phyloP scores from a whole-genome alignment of 30 jellyfish, hydroid and myxozoan genomes.

The Nemopilema nomurai region DNA sequence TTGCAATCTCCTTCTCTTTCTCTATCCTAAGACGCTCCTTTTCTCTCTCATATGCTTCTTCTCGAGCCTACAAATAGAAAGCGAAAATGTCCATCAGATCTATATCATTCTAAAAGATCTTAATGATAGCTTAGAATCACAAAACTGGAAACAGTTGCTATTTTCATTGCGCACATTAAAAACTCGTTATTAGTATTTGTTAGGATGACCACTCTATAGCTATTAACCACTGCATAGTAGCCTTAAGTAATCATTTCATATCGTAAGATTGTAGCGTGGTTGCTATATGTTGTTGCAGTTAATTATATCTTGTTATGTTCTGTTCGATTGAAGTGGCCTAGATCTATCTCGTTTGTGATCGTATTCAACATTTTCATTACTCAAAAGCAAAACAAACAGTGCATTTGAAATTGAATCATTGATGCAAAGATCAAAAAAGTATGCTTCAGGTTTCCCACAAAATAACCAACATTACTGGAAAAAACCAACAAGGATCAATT shows the following conservation, averaged over 20 bases:
- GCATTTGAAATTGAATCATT: no score
- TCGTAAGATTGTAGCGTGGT: background rate
- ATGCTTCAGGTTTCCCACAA: no score
- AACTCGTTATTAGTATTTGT: background rate
- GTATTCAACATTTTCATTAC: background rate
- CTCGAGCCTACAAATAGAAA: constrained; percentile 68
- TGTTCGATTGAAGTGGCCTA: background rate
- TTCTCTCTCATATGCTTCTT: constrained; percentile 90
- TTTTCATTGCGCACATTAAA: background rate
- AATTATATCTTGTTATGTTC: background rate
- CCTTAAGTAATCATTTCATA: background rate
- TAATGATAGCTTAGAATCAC: background rate
- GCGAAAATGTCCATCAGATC: background rate
- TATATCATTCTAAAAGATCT: background rate
- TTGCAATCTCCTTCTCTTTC: constrained; percentile 97
- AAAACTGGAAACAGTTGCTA: no score
- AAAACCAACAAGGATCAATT: no score
- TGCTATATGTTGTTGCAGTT: background rate
- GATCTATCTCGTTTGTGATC: background rate
- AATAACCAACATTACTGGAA: no score
- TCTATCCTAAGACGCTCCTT: constrained; percentile 72
- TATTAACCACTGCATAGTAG: background rate
- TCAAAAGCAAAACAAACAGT: no score
- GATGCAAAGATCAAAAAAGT: no score
- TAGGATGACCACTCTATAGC: background rate